Base-by-base conservation (phyloP, 2,888 invertebrate genomes). In the Tricholauxania praeusta region DNA sequence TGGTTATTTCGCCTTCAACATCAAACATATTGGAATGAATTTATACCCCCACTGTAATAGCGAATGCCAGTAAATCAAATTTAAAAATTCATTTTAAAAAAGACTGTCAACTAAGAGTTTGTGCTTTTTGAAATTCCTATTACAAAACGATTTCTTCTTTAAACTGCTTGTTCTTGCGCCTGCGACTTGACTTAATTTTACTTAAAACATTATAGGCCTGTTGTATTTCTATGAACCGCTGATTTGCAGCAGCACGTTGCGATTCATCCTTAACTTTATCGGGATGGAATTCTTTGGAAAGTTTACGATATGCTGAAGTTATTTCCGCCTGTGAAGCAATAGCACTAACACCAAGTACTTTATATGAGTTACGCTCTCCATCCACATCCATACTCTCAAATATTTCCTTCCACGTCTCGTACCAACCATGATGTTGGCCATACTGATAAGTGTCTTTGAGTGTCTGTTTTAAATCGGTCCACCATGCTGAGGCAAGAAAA, bases 201-300 rank as follows among this genome's bases (percentile, higher is more conserved):
- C 95, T 96, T 0, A 97, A 88, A 59, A 94, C 93, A 83, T 95
- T 96, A 84, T 97, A 98, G 0, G 98, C 96, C 83, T 95, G 93
- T 82, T 97, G 96, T 75, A 97, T 95, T 82, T 97, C 96, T 90
- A 97, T 95, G 85, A 98, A 98, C 69, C 90, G 92, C 78, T 95
- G 93, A 83, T 97, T 95, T 0, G 96, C 96, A 2, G 88, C 89
- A 4, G 89, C 87, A 57, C 94, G 91, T 72, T 91, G 90, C 1
- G 89, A 87, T 4, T 90, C 90, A 76, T 95, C 94, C 83, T 94
- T 94, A 7, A 94, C 93, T 85, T 96, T 96, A 83, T 98, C 98
- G 0, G 98, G 98, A 87, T 98, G 98, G 88, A 93, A 92, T 83
- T 95, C 93, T 49, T 94, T 91, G 0, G 96, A 96, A 1, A 98